Conservation (phyloP, 2,888 invertebrate genomes). For the Apotomis turbidana region DNA sequence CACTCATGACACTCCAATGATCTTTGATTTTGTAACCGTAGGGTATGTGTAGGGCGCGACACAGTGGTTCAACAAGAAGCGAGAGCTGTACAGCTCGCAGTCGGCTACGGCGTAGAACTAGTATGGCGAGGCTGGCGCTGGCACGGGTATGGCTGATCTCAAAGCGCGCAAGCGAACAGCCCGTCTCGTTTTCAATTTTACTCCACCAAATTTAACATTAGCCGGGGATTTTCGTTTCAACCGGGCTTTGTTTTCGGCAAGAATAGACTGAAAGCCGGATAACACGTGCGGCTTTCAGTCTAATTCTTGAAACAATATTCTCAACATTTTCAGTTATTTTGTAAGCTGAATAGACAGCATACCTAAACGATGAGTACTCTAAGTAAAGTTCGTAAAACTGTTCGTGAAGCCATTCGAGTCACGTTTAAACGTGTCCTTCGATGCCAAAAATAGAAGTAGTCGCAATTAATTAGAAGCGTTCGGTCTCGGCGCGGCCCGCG, state of each 20-base stretch:
- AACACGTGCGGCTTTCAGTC: background rate
- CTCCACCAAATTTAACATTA: background rate
- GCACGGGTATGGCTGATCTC: background rate
- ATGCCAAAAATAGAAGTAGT: constrained; percentile 59
- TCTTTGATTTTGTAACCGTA: too few species aligned
- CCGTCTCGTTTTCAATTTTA: background rate
- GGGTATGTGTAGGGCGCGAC: too few species aligned
- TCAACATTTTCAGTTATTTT: too few species aligned
- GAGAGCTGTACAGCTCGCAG: background rate
- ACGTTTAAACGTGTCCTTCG: constrained; percentile 61
- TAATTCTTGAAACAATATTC: too few species aligned
- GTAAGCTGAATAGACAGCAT: too few species aligned
- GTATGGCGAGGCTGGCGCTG: background rate
- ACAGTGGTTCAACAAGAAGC: background rate
- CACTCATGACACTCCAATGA: too few species aligned
- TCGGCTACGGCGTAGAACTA: constrained; percentile 10
- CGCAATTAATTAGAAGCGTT: constrained; percentile 64
- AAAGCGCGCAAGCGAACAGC: background rate
- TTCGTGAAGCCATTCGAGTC: constrained; percentile 53
- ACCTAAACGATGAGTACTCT: background rate
- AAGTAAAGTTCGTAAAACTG: constrained; percentile 13
- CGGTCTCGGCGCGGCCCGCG: constrained; percentile 33
- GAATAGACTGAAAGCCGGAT: background rate
- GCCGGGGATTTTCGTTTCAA: background rate
- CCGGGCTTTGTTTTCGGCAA: background rate